Evolutionary conservation across 2,797 vertebrate species (phyloP).

Genomic region (Rhinatrema bivittatum): DNA sequence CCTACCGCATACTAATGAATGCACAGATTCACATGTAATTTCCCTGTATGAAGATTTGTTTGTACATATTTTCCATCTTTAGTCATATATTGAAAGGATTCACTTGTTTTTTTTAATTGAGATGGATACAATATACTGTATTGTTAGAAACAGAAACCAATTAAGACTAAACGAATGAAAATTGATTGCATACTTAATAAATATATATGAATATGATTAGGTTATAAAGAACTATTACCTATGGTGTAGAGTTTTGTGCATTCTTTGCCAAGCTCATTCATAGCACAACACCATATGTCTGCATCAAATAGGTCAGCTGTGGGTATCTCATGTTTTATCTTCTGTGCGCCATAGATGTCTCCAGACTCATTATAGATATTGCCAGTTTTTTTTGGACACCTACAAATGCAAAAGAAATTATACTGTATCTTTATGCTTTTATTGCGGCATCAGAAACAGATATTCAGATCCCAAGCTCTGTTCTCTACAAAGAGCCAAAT

Average conservation of each 20-base stretch:
- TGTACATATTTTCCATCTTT: too few relatives aligned
- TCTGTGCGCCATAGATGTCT: slow-evolving; percentile 8
- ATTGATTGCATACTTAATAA: too few relatives aligned
- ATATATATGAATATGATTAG: too few relatives aligned
- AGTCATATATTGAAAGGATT: too few relatives aligned
- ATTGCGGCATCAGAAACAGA: slow-evolving; percentile 5
- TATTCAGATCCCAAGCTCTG: slow-evolving; percentile 21
- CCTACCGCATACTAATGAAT: too few relatives aligned
- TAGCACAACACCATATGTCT: slow-evolving; percentile 73
- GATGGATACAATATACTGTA: too few relatives aligned
- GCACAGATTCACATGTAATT: too few relatives aligned
- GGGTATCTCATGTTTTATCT: slow-evolving; percentile 9
- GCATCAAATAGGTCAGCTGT: slow-evolving; percentile 17
- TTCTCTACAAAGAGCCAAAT: too few relatives aligned
- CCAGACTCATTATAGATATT: slow-evolving; percentile 4
- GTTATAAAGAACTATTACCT: slow-evolving; percentile 65
- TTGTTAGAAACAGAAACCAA: too few relatives aligned
- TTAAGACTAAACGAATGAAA: too few relatives aligned
- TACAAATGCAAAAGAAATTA: slow-evolving; percentile 42
- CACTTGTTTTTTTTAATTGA: too few relatives aligned
- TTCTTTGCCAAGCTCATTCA: slow-evolving; percentile 65
- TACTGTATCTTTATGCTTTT: slow-evolving; percentile 13
- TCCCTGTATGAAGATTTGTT: too few relatives aligned
- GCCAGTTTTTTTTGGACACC: slow-evolving; percentile 40
- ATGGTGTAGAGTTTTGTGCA: slow-evolving; percentile 74